Base-by-base conservation (phyloP, 1,140 invertebrate species). In the Leptinotarsa lineolata region DNA sequence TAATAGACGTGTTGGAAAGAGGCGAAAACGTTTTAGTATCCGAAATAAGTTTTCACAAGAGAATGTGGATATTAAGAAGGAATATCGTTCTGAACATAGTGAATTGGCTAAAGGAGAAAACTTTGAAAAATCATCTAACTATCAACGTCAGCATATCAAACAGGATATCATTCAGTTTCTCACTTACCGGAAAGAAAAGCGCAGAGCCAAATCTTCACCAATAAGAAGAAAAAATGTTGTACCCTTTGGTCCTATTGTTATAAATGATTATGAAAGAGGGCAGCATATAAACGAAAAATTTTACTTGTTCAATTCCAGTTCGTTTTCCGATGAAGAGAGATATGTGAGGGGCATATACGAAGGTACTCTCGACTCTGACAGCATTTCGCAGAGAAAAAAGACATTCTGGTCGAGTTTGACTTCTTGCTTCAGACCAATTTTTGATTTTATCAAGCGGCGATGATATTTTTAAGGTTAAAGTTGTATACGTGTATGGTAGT, bases 231-330 rank as follows among this genome's bases (percentile, higher is more conserved):
- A 67, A 45, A 15, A 20, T 45, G 13, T n/a, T 15, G 39, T 67
- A 45, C 65, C 65, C 44, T 67, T 67, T 20, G 65, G 65, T 8
- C 65, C 65, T 4, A 16, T 67, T 24, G 15, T 67, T 18, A 15
- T 67, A 2, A 20, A 67, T 18, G 20, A 67, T 20, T 30, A 16
- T 18, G 65, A 67, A n/a, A 46, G 0, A 13, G 18, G 4, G 6
- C 65, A 67, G 20, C 22, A n/a, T 12, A 2, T 67, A 12, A 24
- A 67, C 24, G 4, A 18, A 11, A 67, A 18, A 12, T 67, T 44
- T 67, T 67, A 67, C n/a, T 24, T 67, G 11, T 67, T 67, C 65
- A 24, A 64, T 64, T 67, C 65, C 21, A 67, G 22, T 44, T 67
- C 65, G 18, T 21, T 24, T 67, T 67, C 65, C 21, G 65, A 67